Conservation (phyloP, 2,797 vertebrate species). For the Hybognathus amarus region DNA sequence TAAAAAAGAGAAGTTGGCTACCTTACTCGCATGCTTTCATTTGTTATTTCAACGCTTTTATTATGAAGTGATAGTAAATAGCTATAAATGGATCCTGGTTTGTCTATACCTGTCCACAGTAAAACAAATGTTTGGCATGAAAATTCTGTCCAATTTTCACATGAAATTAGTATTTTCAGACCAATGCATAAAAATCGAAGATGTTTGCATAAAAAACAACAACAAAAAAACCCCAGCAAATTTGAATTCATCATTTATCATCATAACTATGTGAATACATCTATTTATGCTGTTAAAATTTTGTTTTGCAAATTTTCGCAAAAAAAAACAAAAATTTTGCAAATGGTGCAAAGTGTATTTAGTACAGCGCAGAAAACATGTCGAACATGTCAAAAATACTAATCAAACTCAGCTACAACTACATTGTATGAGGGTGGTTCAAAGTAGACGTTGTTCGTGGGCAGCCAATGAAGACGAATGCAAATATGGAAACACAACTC, state of each 20-base stretch:
- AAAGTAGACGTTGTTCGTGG: no score
- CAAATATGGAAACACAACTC: no score
- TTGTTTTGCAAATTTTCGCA: no score
- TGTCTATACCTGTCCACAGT: constrained; percentile 6
- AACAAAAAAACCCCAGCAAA: no score
- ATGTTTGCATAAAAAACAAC: neutral
- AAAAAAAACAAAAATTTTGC: no score
- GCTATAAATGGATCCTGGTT: constrained; percentile 46
- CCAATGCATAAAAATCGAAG: neutral
- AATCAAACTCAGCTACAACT: no score
- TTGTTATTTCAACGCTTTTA: constrained; percentile 46
- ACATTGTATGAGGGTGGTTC: no score
- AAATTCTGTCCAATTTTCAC: neutral
- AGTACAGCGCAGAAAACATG: no score
- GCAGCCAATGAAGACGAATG: no score
- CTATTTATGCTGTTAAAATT: neutral
- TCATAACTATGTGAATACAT: neutral
- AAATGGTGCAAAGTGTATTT: no score
- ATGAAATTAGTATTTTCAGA: neutral
- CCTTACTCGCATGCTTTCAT: constrained; percentile 45
- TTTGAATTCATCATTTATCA: neutral
- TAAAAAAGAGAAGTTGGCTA: constrained; percentile 47
- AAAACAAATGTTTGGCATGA: constrained; percentile 22
- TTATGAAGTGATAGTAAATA: constrained; percentile 44
- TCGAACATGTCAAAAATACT: no score